Evolutionary conservation across 2,113 vertebrate species (phyloP).

Genomic region (Syngnathus scovelli): DNA sequence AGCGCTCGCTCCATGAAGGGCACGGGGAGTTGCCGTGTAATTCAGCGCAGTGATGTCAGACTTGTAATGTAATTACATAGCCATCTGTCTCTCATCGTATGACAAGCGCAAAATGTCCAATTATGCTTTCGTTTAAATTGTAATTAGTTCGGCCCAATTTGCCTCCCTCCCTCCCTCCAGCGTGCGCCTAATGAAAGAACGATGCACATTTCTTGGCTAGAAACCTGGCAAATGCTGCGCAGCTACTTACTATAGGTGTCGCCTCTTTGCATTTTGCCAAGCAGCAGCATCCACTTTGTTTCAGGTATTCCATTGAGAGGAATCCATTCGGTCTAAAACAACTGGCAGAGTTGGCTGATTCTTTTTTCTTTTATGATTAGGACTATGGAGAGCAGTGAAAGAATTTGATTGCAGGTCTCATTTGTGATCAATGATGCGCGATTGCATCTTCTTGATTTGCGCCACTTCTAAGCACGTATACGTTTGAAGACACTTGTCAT

Average conservation of each 20-base stretch:
- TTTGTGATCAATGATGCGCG: too few species aligned
- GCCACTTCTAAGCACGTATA: too few species aligned
- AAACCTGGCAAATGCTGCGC: slow-evolving; percentile 34
- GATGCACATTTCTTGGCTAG: slow-evolving; percentile 37
- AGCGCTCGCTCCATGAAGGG: slow-evolving; percentile 80
- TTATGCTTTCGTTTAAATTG: slow-evolving; percentile 99
- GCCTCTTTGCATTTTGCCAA: slow-evolving; percentile 10
- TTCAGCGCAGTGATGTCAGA: slow-evolving; percentile 81
- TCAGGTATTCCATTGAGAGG: too few species aligned
- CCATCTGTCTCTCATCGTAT: slow-evolving; percentile 99
- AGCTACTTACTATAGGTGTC: neutral
- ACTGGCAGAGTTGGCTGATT: too few species aligned
- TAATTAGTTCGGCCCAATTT: slow-evolving; percentile 99
- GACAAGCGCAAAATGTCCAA: slow-evolving; percentile 99
- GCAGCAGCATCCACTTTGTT: neutral
- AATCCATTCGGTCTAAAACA: too few species aligned
- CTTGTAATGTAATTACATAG: slow-evolving; percentile 97
- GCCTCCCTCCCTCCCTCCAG: slow-evolving; percentile 76
- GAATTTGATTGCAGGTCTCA: too few species aligned
- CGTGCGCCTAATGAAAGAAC: slow-evolving; percentile 55
- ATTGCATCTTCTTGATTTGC: too few species aligned
- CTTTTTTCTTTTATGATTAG: too few species aligned
- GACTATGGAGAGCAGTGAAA: too few species aligned
- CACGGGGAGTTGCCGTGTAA: slow-evolving; percentile 69
- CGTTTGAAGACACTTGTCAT: too few species aligned